These are phyloP conservation scores for Cervus canadensis DNA, from an alignment of 2,113 vertebrate genomes.

Conservation along the genomic window DNA sequence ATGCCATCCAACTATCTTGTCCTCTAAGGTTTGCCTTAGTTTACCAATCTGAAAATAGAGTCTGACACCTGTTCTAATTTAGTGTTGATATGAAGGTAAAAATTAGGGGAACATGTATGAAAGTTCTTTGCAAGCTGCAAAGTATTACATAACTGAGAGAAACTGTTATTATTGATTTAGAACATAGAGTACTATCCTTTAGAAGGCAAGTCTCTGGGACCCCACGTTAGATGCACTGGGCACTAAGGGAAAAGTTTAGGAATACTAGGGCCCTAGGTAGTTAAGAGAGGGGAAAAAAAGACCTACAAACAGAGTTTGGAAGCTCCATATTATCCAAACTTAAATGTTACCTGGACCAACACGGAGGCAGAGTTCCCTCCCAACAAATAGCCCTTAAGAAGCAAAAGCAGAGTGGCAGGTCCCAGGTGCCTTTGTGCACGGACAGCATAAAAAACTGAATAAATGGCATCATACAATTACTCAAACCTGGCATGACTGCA, in stretches of 20 bases:
- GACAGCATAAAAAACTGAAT: neutral
- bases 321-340: neutral
- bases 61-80: neutral
- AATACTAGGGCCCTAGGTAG: neutral
- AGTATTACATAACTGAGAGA: neutral
- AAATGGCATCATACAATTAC: neutral
- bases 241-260: neutral
- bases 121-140: neutral
- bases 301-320: neutral
- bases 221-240: neutral
- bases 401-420: neutral
- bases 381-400: neutral
- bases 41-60: neutral
- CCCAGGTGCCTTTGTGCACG: neutral
- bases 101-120: neutral
- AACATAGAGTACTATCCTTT: neutral
- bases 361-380: neutral
- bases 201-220: neutral
- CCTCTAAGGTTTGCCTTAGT: neutral
- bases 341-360: neutral
- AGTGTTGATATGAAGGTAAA: neutral
- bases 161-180: neutral
- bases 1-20: neutral
- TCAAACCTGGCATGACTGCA: neutral
- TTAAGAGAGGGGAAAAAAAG: neutral